Evolutionary conservation across 2,888 invertebrate genomes (phyloP).

Genomic region (Pheosia gnoma): DNA sequence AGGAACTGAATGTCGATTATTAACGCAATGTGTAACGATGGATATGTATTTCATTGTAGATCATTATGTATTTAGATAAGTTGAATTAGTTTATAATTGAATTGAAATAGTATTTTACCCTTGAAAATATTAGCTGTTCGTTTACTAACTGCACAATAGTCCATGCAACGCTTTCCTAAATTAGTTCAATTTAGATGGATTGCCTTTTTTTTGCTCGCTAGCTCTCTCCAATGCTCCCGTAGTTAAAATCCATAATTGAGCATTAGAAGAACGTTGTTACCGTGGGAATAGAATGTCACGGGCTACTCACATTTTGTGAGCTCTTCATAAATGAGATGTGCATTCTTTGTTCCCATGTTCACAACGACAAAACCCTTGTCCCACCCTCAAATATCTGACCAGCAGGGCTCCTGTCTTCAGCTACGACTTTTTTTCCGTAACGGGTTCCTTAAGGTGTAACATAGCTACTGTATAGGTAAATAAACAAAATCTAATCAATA

Average conservation of each 20-base stretch:
- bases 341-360: conserved; percentile 47
- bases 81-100: conserved; percentile 23
- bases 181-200: conserved; percentile 59
- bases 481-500: no score
- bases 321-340: conserved; percentile 14
- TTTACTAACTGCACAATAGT: conserved; percentile 69
- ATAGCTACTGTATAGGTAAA: no score
- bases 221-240: conserved; percentile 53
- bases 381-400: conserved; percentile 78
- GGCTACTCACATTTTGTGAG: conserved; percentile 26
- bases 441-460: conserved; percentile 15
- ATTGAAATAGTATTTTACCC: conserved; percentile 28
- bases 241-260: conserved; percentile 64
- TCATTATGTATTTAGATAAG: conserved; percentile 17
- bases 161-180: conserved; percentile 68
- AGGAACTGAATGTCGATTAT: conserved; percentile 12
- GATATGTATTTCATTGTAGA: conserved; percentile 21
- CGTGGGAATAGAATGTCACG: conserved; percentile 50
- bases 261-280: conserved; percentile 71
- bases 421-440: conserved; percentile 54
- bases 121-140: conserved; percentile 45
- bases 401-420: conserved; percentile 80
- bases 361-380: conserved; percentile 41
- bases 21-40: conserved; percentile 15
- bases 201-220: conserved; percentile 68